Base-by-base conservation (phyloP, 2,888 invertebrate genomes). In the Chirona hameri region DNA sequence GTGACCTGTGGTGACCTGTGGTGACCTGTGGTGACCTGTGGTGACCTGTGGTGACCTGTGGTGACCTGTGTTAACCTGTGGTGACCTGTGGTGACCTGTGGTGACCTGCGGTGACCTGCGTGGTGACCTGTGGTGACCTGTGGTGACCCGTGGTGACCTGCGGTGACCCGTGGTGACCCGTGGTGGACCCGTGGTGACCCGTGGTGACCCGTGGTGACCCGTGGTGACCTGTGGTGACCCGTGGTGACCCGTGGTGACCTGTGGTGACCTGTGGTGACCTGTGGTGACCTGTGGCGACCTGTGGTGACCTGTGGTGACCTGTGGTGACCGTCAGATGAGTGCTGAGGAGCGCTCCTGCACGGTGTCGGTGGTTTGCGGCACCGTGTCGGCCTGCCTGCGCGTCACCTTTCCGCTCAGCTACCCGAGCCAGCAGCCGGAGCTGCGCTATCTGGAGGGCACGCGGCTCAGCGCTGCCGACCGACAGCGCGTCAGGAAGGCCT, bases 361-460 rank as follows among this genome's bases (percentile, higher is more conserved):
- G 0, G 91, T 92, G 12, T 90, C 91, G 0, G 88, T 88, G 27
- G 89, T 90, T 69, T 90, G 90, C 85, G 90, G 89, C 85, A 46
- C 46, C 4, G 39, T 79, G 46, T 24, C 52, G 24, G 48, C 79
- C 27, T 79, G 48, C 52, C 87, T 93, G 82, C 91, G 92, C 86
- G 91, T 93, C 1, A 91, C 90, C 60, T 95, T 95, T 87, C 94
- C 95, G 1, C 90, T 90, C 0, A 90, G 91, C 84, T 95, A 95
- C 88, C 95, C 95, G 92, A 81, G 90, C 91, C 55, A 91, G 90
- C 52, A 91, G 90, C 90, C 90, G 1, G 90, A 91, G 27, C 94
- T 95, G 87, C 91, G 92, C 85, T 91, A 94, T 85, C 91, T 91
- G 85, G 89, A 91, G 84, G 91, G 91, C 69, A 92, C 92, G 87